Base-by-base conservation (phyloP, 1,140 invertebrate genomes). In the Drosophila azteca region DNA sequence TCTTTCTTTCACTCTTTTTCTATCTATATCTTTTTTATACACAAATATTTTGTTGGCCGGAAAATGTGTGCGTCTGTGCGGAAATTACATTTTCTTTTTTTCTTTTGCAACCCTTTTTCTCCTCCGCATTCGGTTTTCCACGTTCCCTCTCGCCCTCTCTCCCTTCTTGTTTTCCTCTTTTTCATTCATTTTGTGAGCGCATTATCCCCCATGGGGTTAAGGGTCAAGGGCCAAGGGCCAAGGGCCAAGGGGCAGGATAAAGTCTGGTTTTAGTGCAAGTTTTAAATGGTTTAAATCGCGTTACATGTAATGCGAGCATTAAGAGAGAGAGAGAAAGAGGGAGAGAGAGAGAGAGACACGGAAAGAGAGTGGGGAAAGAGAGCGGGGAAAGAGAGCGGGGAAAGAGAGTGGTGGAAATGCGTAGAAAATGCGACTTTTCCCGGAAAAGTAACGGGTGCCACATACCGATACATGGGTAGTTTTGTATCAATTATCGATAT, bases 21-120 rank as follows among this genome's bases (percentile, higher is more conserved):
- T 58, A 41, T 65, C 53, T 70, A 59, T 59, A 29, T 39, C 50
- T 63, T 45, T 45, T 54, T 31, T 54, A 55, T 57, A 29, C 62
- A 50, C 44, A 45, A 22, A 9, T 52, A 45, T 63, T 77, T 54
- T 65, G 39, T 67, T 82, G 88, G 81, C 79, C 83, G 78, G 88
- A 88, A 90, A 90, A 83, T 90, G 83, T 89, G 88, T 90, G 78
- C 89, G 88, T 89, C 81, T 89, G 89, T 83, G 84, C 84, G 89
- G 90, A 90, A 90, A 90, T 90, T 90, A 84, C 90, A 90, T 89
- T 89, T 20, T 20, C 17, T 20, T 85, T 63, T 73, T 68, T 51
- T 20, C 80, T 63, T 73, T 68, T 51, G 26, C 22, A 35, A 54
- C 49, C 49, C 51, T 63, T 41, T 41, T 15, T 57, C 13, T 26